A percentile compares a stretch with the other conserved stretches of the same genome.
phyloP scores from a whole-genome alignment of 1,140 invertebrate genomes.

The Portunus trituberculatus region DNA sequence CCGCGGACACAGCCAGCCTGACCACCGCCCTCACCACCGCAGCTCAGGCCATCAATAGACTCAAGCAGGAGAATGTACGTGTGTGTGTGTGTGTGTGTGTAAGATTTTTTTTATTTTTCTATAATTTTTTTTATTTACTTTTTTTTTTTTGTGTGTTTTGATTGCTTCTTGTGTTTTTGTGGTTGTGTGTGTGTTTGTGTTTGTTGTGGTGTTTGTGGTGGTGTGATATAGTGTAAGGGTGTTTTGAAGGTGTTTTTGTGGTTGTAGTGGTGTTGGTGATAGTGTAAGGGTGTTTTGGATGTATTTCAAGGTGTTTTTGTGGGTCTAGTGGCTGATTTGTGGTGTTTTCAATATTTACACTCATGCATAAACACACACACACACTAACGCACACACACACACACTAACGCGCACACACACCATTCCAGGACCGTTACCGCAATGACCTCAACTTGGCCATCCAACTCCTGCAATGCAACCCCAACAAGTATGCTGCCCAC shows the following conservation, averaged over 20 bases:
- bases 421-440: slow-evolving; percentile 92
- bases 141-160: background rate
- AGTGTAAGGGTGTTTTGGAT: background rate
- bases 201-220: background rate
- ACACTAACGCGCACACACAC: background rate
- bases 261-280: background rate
- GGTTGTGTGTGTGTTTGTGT: background rate
- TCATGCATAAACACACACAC: too few species aligned
- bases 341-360: too few species aligned
- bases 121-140: background rate
- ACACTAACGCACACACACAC: too few species aligned
- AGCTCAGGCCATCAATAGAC: slow-evolving; percentile 74
- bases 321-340: too few species aligned
- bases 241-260: background rate
- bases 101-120: background rate
- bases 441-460: slow-evolving; percentile 97
- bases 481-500: slow-evolving; percentile 95
- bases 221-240: background rate
- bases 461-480: slow-evolving; percentile 96
- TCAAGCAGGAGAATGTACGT: slow-evolving; percentile 76
- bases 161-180: background rate
- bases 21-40: slow-evolving; percentile 86
- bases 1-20: slow-evolving; percentile 91
- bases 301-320: too few species aligned
- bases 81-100: background rate